A percentile compares a stretch with the other conserved stretches of the same genome.
Evolutionary conservation across 2,113 vertebrate species (phyloP).

Genomic region (mouse (Mus musculus)): GRCm39 chr4:58439001-58439500

Average conservation of each 20-base stretch:
- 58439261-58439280: constrained; percentile 83
- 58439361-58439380: constrained; percentile 81
- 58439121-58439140: constrained; percentile 67
- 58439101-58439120: constrained; percentile 68
- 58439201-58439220: constrained; percentile 76
- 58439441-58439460: constrained; percentile 83
- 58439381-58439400: constrained; percentile 83
- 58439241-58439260: constrained; percentile 74
- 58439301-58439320: constrained; percentile 83
- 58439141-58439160: constrained; percentile 48
- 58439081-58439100: constrained; percentile 66
- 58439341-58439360: constrained; percentile 84
- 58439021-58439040: constrained; percentile 54
- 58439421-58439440: constrained; percentile 83
- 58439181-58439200: constrained; percentile 80
- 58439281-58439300: constrained; percentile 74
- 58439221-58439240: constrained; percentile 72
- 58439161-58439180: constrained; percentile 76
- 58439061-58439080: neutral
- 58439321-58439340: constrained; percentile 81
- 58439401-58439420: constrained; percentile 85
- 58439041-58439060: constrained; percentile 39
- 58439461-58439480: constrained; percentile 84
- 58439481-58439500: constrained; percentile 85
- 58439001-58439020: constrained; percentile 68